Conservation (phyloP, 2,888 invertebrate genomes). For the Sinohyriopsis cumingii region DNA sequence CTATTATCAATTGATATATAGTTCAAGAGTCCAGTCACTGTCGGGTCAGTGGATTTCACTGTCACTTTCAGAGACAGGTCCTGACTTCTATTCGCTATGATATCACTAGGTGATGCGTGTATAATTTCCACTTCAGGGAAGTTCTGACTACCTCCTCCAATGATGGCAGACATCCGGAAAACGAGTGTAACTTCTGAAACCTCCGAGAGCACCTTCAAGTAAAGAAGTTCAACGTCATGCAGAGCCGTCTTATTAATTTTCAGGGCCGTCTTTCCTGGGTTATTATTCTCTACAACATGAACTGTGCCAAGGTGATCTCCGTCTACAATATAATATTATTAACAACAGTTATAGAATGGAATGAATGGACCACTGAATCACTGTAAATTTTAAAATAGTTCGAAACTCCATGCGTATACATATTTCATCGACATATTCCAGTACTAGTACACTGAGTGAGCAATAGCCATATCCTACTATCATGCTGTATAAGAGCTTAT, state of each 20-base stretch:
- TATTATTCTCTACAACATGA: constrained; percentile 17
- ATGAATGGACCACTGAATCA: not conserved
- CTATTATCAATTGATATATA: constrained; percentile 33
- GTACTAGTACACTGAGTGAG: no score
- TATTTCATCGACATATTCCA: no score
- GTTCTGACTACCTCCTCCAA: constrained; percentile 17
- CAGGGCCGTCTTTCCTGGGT: constrained; percentile 25
- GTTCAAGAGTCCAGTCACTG: constrained; percentile 29
- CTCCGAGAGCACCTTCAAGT: constrained; percentile 34
- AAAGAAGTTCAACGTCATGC: constrained; percentile 24
- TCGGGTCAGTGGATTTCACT: constrained; percentile 27
- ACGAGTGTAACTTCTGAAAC: constrained; percentile 33
- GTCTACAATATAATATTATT: constrained; percentile 13
- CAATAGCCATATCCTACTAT: no score
- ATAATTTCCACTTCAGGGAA: constrained; percentile 26
- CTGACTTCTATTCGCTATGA: constrained; percentile 16
- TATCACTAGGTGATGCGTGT: constrained; percentile 27
- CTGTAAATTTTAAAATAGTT: no score
- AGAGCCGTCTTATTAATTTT: constrained; percentile 25
- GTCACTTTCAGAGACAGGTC: constrained; percentile 20
- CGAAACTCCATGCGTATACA: no score
- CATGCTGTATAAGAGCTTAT: no score
- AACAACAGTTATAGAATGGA: not conserved
- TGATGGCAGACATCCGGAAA: constrained; percentile 23
- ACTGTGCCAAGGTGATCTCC: constrained; percentile 27